These are phyloP conservation scores for western clawed frog (Xenopus tropicalis) DNA, from an alignment of 2,113 vertebrate species.

Conservation along the genomic window DNA sequence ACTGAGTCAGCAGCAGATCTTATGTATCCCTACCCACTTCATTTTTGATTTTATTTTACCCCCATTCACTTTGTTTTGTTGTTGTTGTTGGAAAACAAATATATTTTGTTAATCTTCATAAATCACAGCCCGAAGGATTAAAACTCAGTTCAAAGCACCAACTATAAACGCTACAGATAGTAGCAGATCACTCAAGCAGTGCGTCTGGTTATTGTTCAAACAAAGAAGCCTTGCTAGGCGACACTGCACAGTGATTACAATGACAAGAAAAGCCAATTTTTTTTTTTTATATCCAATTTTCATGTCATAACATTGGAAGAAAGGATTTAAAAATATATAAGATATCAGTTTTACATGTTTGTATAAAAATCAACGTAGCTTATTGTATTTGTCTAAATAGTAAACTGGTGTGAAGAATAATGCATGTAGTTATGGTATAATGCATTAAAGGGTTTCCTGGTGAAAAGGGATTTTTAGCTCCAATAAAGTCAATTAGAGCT, in stretches of 20 bases:
- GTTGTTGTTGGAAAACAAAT: constrained; percentile 47
- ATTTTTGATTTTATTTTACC: not conserved
- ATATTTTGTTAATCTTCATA: constrained; percentile 51
- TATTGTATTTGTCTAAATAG: too few relatives aligned
- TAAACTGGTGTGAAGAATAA: too few relatives aligned
- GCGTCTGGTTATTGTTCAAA: constrained; percentile 40
- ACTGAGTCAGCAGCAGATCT: constrained; percentile 62
- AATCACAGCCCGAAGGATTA: constrained; percentile 49
- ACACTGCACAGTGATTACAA: not conserved
- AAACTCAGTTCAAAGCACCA: constrained; percentile 46
- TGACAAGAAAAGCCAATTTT: not conserved
- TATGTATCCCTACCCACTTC: constrained; percentile 45
- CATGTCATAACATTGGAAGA: constrained; percentile 14
- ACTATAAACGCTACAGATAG: constrained; percentile 22
- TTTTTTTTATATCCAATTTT: not conserved
- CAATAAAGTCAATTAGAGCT: too few relatives aligned
- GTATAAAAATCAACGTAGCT: too few relatives aligned
- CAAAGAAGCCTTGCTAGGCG: constrained; percentile 17
- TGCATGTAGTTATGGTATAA: too few relatives aligned
- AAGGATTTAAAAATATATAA: not conserved
- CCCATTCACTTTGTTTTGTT: constrained; percentile 31
- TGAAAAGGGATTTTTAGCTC: too few relatives aligned
- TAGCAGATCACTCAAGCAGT: not conserved
- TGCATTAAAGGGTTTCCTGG: too few relatives aligned
- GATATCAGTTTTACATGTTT: too few relatives aligned